Conservation (phyloP, 2,113 vertebrate species). For the Psophia crepitans region DNA sequence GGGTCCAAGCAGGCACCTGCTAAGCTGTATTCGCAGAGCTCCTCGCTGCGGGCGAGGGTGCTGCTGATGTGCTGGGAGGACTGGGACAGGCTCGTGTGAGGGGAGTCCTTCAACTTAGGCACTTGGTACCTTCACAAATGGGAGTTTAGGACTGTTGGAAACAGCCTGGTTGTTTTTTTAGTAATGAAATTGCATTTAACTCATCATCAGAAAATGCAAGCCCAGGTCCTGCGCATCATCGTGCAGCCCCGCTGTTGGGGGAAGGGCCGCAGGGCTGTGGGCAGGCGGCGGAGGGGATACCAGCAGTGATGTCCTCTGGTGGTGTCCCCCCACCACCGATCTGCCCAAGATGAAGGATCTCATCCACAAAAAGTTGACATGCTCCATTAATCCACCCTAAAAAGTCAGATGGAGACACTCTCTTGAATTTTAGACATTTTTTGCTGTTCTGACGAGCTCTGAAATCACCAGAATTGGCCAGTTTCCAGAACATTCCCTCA, state of each 20-base stretch:
- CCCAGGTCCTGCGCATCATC: rapidly evolving
- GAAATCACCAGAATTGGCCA: neutral
- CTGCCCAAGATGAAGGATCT: neutral
- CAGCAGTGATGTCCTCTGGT: neutral
- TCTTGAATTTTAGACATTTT: constrained; percentile 1
- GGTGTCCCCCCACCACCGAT: neutral
- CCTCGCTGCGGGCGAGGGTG: neutral
- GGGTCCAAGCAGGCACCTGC: neutral
- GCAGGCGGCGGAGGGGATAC: neutral
- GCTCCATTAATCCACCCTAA: constrained; percentile 43
- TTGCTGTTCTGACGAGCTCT: neutral
- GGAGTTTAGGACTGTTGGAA: neutral
- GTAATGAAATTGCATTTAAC: neutral
- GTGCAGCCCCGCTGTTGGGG: neutral
- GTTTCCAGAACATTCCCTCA: neutral
- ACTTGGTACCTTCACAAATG: neutral
- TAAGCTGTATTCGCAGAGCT: neutral
- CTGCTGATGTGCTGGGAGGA: neutral
- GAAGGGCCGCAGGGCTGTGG: neutral
- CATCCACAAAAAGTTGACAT: constrained; percentile 13
- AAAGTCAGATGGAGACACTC: constrained; percentile 18
- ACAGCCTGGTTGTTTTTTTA: neutral
- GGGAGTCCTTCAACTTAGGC: neutral
- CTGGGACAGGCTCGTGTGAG: neutral
- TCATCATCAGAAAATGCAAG: neutral